These are phyloP conservation scores for Parasteatoda tepidariorum DNA, from an alignment of 1,140 invertebrate genomes.

Conservation along the genomic window DNA sequence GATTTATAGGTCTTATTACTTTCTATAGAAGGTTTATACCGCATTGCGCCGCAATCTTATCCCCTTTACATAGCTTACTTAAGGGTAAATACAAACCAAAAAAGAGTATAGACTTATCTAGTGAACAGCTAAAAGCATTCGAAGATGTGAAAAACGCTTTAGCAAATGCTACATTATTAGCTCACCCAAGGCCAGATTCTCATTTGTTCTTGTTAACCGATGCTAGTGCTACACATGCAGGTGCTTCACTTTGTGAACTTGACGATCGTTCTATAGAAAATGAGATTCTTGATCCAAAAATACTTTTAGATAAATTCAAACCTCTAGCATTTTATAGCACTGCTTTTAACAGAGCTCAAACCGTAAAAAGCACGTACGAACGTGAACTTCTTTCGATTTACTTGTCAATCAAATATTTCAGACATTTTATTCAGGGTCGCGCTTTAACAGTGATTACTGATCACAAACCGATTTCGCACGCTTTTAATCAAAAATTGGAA, in stretches of 20 bases:
- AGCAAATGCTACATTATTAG: constrained; percentile 29
- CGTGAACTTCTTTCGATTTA: neutral
- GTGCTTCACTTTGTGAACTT: constrained; percentile 23
- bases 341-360: neutral
- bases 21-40: constrained; percentile 64
- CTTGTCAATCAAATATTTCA: neutral
- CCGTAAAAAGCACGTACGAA: neutral
- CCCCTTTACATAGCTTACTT: neutral
- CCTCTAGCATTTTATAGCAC: neutral
- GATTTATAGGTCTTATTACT: constrained; percentile 68
- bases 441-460: constrained; percentile 60
- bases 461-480: constrained; percentile 65
- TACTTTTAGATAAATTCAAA: neutral
- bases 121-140: constrained; percentile 65
- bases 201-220: constrained; percentile 44
- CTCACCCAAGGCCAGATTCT: constrained; percentile 20
- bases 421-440: neutral
- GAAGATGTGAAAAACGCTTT: constrained; percentile 66
- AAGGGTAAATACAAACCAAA: neutral
- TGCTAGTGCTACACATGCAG: constrained; percentile 34
- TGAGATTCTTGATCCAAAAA: neutral
- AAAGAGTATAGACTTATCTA: constrained; percentile 43
- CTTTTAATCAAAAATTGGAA: constrained; percentile 47
- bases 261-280: neutral
- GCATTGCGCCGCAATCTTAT: neutral